Evolutionary conservation across 2,797 vertebrate genomes (phyloP).

Genomic region (Gambusia yucatana): DNA sequence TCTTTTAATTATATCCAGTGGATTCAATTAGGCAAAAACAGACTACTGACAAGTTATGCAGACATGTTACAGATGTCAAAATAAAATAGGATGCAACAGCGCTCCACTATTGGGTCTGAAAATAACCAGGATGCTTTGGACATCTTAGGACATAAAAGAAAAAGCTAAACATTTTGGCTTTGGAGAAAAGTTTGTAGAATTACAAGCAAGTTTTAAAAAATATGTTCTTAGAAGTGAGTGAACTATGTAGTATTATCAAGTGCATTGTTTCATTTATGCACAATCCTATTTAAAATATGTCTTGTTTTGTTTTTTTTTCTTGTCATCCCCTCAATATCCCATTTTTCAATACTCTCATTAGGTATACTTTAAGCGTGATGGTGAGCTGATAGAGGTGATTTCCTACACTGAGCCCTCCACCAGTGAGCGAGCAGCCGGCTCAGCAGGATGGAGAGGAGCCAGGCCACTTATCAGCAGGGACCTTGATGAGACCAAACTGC

Average conservation of each 20-base stretch:
- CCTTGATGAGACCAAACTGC: conserved; percentile 94
- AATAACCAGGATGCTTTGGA: neutral
- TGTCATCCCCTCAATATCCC: neutral
- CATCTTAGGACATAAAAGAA: neutral
- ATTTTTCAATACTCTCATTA: conserved; percentile 49
- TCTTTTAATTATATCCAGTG: conserved; percentile 18
- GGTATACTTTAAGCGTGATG: conserved; percentile 97
- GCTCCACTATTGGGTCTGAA: neutral
- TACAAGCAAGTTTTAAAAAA: neutral
- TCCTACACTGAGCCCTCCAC: conserved; percentile 84
- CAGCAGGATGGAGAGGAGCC: conserved; percentile 81
- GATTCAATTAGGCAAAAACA: conserved; percentile 13
- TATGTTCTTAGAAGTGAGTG: neutral
- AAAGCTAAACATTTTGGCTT: neutral
- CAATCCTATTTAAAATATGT: conserved; percentile 6
- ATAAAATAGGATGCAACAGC: neutral
- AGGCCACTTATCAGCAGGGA: conserved; percentile 90
- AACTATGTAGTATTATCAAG: neutral
- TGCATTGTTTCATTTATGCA: neutral
- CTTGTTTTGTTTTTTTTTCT: neutral
- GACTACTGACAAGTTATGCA: conserved; percentile 1
- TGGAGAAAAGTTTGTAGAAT: neutral
- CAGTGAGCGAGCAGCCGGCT: conserved; percentile 70
- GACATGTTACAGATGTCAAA: neutral
- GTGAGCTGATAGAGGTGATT: conserved; percentile 92